Percentiles rank a stretch among this genome's conserved stretches.
phyloP scores from a whole-genome alignment of 2,888 invertebrate species.

The Sphinx pinastri region DNA sequence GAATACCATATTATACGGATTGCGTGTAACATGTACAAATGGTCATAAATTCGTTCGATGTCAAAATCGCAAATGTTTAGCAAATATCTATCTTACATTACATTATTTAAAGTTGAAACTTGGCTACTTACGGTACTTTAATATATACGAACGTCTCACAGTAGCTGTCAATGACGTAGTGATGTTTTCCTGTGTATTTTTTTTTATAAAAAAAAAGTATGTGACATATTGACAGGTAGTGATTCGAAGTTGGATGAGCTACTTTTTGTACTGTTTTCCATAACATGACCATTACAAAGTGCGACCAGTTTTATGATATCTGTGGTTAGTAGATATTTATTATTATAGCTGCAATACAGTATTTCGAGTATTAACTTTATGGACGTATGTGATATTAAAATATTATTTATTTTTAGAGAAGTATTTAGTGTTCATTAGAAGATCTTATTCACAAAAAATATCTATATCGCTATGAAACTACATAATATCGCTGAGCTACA shows the following conservation, averaged over 20 bases:
- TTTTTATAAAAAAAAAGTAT: slow-evolving; percentile 27
- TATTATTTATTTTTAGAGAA: neutral
- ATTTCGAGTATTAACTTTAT: too few species aligned
- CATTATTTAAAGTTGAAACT: neutral
- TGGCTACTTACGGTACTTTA: slow-evolving; percentile 1
- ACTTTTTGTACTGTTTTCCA: slow-evolving; percentile 57
- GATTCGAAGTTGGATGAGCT: slow-evolving; percentile 55
- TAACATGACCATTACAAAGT: slow-evolving; percentile 64
- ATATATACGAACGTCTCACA: slow-evolving; percentile 1
- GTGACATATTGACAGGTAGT: slow-evolving; percentile 54
- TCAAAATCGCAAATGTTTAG: too few species aligned
- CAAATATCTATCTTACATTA: too few species aligned
- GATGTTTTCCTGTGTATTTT: neutral
- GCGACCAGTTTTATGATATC: slow-evolving; percentile 62
- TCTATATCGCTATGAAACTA: too few species aligned
- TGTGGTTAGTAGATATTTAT: slow-evolving; percentile 59
- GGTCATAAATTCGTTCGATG: too few species aligned
- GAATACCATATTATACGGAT: too few species aligned
- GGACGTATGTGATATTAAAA: neutral
- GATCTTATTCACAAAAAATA: neutral
- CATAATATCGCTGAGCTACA: too few species aligned
- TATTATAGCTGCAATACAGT: slow-evolving; percentile 38
- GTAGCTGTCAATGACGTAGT: slow-evolving; percentile 3
- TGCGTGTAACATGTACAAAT: too few species aligned
- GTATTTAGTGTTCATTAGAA: neutral